These are phyloP conservation scores for Mactra quadrangularis DNA, from an alignment of 1,140 invertebrate genomes.

Conservation along the genomic window DNA sequence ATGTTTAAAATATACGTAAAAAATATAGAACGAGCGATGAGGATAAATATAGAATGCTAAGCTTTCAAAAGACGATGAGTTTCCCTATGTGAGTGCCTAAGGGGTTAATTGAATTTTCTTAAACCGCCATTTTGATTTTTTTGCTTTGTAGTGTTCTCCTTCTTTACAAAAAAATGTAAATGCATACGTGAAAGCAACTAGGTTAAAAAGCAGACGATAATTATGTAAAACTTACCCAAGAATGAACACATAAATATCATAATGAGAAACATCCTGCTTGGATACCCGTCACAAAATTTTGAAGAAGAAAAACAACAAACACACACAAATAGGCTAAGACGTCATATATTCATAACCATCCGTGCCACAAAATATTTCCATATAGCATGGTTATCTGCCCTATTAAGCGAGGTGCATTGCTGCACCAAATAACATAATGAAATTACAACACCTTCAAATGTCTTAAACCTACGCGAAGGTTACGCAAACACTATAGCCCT, in stretches of 20 bases:
- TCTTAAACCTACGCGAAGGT: not conserved
- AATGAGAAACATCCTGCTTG: not conserved
- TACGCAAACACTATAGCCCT: constrained; percentile 7
- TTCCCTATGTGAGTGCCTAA: too few relatives aligned
- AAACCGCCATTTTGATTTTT: constrained; percentile 34
- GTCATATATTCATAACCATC: constrained; percentile 12
- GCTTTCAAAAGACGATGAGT: too few relatives aligned
- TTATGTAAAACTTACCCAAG: not conserved
- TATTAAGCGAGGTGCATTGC: not conserved
- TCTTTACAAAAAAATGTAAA: not conserved
- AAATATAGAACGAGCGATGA: too few relatives aligned
- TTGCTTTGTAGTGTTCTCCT: not conserved
- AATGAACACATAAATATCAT: constrained; percentile 2
- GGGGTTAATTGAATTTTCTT: constrained; percentile 35
- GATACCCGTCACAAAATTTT: constrained; percentile 14
- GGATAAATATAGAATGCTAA: too few relatives aligned
- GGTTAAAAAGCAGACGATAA: not conserved
- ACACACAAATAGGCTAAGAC: constrained; percentile 30
- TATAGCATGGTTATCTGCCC: not conserved
- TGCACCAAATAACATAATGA: constrained; percentile 4
- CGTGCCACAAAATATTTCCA: not conserved
- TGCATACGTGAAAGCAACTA: not conserved
- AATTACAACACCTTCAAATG: not conserved
- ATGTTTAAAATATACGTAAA: too few relatives aligned
- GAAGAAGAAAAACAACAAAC: not conserved